Evolutionary conservation across 2,113 vertebrate genomes (phyloP).

Genomic region (Pluvianellus socialis): DNA sequence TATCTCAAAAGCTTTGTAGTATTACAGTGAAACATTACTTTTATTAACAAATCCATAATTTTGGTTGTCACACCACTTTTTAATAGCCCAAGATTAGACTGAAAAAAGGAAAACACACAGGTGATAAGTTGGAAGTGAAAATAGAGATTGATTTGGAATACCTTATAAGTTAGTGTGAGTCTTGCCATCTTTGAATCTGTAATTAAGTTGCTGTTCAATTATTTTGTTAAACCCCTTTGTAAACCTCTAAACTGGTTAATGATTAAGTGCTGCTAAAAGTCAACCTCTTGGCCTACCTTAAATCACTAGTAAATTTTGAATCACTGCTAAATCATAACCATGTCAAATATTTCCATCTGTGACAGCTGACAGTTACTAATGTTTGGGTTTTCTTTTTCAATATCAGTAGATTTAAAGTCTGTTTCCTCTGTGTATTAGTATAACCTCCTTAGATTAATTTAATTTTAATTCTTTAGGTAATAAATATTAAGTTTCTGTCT

Average conservation of each 20-base stretch:
- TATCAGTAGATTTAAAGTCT: not conserved
- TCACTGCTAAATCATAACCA: too few relatives aligned
- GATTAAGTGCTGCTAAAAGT: too few relatives aligned
- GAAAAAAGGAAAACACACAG: not conserved
- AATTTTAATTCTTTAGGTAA: not conserved
- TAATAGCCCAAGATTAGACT: not conserved
- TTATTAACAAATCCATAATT: not conserved
- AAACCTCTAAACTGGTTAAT: too few relatives aligned
- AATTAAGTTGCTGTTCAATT: too few relatives aligned
- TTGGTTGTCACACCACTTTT: not conserved
- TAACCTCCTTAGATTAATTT: not conserved
- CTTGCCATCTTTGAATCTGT: too few relatives aligned
- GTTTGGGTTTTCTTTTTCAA: not conserved
- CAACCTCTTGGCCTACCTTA: too few relatives aligned
- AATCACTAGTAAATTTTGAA: too few relatives aligned
- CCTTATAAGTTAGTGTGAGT: too few relatives aligned
- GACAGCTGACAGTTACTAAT: not conserved
- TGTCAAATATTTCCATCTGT: too few relatives aligned
- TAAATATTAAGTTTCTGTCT: not conserved
- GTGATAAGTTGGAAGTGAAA: not conserved
- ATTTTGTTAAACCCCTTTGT: too few relatives aligned
- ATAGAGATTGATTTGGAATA: not conserved
- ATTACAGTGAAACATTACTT: not conserved
- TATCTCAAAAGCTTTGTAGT: not conserved
- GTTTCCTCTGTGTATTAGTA: not conserved